These are phyloP conservation scores for Copidosoma floridanum DNA, from an alignment of 1,140 invertebrate genomes.

Conservation along the genomic window DNA sequence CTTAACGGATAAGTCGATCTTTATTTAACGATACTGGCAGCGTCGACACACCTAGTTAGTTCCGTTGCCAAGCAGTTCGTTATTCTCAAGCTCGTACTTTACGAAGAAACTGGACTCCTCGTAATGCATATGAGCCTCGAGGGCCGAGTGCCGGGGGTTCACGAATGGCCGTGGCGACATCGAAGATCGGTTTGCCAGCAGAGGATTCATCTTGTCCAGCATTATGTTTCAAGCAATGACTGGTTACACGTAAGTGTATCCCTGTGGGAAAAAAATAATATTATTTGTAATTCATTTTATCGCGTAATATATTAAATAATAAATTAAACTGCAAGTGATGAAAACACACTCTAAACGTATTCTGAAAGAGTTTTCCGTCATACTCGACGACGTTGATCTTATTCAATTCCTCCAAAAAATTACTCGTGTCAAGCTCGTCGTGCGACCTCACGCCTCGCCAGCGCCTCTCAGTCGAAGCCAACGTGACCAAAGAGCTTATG, in stretches of 20 bases:
- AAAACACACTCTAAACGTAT: no score
- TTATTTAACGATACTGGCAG: slow-evolving; percentile 73
- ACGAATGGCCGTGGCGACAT: no score
- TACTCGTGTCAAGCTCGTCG: slow-evolving; percentile 91
- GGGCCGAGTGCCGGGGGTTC: no score
- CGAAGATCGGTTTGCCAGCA: no score
- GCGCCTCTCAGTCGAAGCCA: slow-evolving; percentile 72
- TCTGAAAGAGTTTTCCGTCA: slow-evolving; percentile 88
- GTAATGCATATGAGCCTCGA: no score
- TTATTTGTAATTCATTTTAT: no score
- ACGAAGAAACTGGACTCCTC: slow-evolving; percentile 85
- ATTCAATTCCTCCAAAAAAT: slow-evolving; percentile 96
- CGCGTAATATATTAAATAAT: no score
- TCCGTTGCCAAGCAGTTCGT: slow-evolving; percentile 76
- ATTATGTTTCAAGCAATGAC: slow-evolving; percentile 86
- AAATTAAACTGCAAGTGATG: no score
- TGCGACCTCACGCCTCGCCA: slow-evolving; percentile 69
- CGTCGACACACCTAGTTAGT: slow-evolving; percentile 85
- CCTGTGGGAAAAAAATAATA: slow-evolving; percentile 57
- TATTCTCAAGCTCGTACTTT: slow-evolving; percentile 74
- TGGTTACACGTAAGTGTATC: slow-evolving; percentile 94
- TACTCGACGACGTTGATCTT: slow-evolving; percentile 89
- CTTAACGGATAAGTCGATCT: slow-evolving; percentile 84
- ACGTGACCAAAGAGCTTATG: slow-evolving; percentile 74
- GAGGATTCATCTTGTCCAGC: slow-evolving; percentile 67